phyloP scores from a whole-genome alignment of 37 sponge, comb jelly and placozoan genomes.

The Oopsacas minuta region DNA sequence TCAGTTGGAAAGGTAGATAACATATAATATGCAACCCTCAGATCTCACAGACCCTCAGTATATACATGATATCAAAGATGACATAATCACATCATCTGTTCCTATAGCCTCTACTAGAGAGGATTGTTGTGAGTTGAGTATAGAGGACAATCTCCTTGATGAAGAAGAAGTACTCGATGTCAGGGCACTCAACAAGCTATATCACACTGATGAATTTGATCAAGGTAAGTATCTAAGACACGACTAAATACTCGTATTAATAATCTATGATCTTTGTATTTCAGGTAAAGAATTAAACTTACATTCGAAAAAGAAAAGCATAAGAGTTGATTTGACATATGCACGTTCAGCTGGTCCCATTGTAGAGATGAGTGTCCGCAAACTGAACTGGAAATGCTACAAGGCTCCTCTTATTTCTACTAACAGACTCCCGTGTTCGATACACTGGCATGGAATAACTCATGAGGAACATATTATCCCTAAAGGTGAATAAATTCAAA shows the following conservation, averaged over 20 bases:
- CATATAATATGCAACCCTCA: too few relatives aligned
- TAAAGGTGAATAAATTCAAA: background rate
- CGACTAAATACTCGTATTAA: background rate
- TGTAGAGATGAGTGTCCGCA: slow-evolving; percentile 10
- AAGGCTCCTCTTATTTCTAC: slow-evolving; percentile 5
- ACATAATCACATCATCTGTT: too few relatives aligned
- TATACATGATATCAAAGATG: too few relatives aligned
- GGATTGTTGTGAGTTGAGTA: too few relatives aligned
- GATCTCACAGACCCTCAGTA: too few relatives aligned
- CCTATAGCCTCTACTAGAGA: too few relatives aligned
- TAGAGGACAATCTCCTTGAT: too few relatives aligned
- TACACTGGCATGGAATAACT: slow-evolving; percentile 20
- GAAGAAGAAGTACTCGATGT: background rate
- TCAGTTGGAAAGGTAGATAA: too few relatives aligned
- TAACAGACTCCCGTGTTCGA: slow-evolving; percentile 4
- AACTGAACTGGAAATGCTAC: background rate
- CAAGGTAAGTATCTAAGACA: background rate
- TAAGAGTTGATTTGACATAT: slow-evolving; percentile 21
- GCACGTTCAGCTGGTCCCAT: background rate
- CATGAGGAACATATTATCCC: slow-evolving; percentile 16
- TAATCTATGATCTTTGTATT: too few relatives aligned
- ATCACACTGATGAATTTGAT: background rate
- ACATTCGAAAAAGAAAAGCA: slow-evolving; percentile 19
- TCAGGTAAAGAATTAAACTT: background rate
- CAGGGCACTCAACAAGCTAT: background rate